Evolutionary conservation across 2,888 invertebrate genomes (phyloP).

Genomic region (Octonoba sinensis): DNA sequence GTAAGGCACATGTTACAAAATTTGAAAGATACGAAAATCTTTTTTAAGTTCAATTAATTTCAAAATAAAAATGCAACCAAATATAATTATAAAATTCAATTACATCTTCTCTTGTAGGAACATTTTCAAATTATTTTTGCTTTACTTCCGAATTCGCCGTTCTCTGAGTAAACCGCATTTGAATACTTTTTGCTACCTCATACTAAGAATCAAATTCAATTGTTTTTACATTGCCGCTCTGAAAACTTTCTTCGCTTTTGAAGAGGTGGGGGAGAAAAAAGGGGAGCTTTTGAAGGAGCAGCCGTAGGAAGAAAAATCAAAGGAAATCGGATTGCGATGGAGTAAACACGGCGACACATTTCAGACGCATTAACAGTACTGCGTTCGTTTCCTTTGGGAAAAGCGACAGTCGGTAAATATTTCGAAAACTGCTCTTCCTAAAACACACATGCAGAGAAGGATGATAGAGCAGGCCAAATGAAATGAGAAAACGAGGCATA

Average conservation of each 20-base stretch:
- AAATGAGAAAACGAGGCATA: slow-evolving; percentile 37
- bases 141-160: too few species aligned
- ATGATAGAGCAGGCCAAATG: slow-evolving; percentile 25
- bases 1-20: too few species aligned
- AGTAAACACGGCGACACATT: slow-evolving; percentile 49
- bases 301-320: slow-evolving; percentile 10
- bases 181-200: too few species aligned
- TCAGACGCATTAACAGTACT: slow-evolving; percentile 25
- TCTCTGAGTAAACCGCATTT: too few species aligned
- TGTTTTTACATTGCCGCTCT: neutral
- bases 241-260: neutral
- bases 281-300: neutral
- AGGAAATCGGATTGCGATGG: slow-evolving; percentile 21
- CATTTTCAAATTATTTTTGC: too few species aligned
- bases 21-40: too few species aligned
- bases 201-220: neutral
- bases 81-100: too few species aligned
- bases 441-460: slow-evolving; percentile 20
- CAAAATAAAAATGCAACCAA: too few species aligned
- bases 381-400: slow-evolving; percentile 26
- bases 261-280: neutral
- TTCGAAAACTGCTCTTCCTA: slow-evolving; percentile 30
- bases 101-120: too few species aligned
- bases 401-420: slow-evolving; percentile 55
- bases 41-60: too few species aligned